A percentile compares a stretch with the other conserved stretches of the same genome.
These are phyloP conservation scores for Notamacropus eugenii DNA, from an alignment of 2,797 vertebrate genomes.

Conservation along the genomic window DNA sequence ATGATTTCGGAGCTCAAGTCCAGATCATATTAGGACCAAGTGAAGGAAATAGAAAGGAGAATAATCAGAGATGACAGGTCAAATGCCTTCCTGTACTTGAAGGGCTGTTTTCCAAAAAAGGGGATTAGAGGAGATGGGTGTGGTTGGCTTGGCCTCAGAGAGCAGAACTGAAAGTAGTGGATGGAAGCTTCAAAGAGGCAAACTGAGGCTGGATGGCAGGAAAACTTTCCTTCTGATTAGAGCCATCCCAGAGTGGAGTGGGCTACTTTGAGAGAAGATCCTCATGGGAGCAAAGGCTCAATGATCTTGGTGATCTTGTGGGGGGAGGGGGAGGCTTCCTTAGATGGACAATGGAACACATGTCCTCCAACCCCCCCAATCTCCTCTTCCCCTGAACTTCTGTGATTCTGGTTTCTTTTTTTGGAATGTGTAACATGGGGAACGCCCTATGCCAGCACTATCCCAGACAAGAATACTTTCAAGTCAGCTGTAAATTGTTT, in stretches of 20 bases:
- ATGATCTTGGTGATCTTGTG: neutral
- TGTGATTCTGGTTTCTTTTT: neutral
- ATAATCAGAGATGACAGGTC: neutral
- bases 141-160: neutral
- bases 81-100: neutral
- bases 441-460: conserved; percentile 3
- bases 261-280: neutral
- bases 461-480: conserved; percentile 36
- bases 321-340: neutral
- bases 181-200: neutral
- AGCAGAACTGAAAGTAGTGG: neutral
- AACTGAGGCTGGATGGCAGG: neutral
- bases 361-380: neutral
- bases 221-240: neutral
- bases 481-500: conserved; percentile 63
- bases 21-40: neutral
- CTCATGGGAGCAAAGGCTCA: neutral
- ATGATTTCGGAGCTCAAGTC: neutral
- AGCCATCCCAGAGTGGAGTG: neutral
- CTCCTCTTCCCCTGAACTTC: neutral
- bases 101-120: neutral
- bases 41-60: neutral
- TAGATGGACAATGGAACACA: neutral
- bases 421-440: conserved; percentile 38
- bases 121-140: neutral